These are phyloP conservation scores for Diadema setosum DNA, from an alignment of 35 echinoderm and acorn worm genomes.

Conservation along the genomic window DNA sequence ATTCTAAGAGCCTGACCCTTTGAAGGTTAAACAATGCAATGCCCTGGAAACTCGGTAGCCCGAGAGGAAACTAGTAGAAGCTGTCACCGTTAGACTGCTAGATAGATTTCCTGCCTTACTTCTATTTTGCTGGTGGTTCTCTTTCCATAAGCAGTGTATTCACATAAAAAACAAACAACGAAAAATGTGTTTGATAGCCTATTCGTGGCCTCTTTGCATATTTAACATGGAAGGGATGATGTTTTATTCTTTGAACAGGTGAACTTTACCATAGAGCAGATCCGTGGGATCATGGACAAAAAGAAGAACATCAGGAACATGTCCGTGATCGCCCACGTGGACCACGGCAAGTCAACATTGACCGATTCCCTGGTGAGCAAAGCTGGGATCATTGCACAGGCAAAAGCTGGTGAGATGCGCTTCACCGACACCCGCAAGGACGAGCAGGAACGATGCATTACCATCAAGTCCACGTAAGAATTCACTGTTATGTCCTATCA, in stretches of 20 bases:
- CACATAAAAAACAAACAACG: neutral
- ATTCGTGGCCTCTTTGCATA: neutral
- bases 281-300: slow-evolving; percentile 95
- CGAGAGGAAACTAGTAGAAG: neutral
- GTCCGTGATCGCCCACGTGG: slow-evolving; percentile 99
- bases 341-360: slow-evolving; percentile 98
- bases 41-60: too few species aligned
- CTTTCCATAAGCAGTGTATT: neutral
- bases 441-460: slow-evolving; percentile 95
- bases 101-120: neutral
- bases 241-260: slow-evolving; percentile 34
- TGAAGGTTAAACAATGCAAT: too few species aligned
- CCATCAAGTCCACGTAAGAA: slow-evolving; percentile 99
- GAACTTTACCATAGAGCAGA: slow-evolving; percentile 96
- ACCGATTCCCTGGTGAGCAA: slow-evolving; percentile 95
- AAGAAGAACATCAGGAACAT: slow-evolving; percentile 97
- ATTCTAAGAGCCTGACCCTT: too few species aligned
- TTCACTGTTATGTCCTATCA: too few species aligned
- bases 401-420: slow-evolving; percentile 77
- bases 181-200: neutral
- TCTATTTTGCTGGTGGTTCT: neutral
- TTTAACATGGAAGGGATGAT: too few species aligned
- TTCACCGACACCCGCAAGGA: slow-evolving; percentile 98
- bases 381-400: slow-evolving; percentile 82
- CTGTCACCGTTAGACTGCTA: neutral